Evolutionary conservation across 1,140 invertebrate genomes (phyloP), one percentile per base, ranked within the genome.

Genomic region (Drosophila sturtevanti): DNA sequence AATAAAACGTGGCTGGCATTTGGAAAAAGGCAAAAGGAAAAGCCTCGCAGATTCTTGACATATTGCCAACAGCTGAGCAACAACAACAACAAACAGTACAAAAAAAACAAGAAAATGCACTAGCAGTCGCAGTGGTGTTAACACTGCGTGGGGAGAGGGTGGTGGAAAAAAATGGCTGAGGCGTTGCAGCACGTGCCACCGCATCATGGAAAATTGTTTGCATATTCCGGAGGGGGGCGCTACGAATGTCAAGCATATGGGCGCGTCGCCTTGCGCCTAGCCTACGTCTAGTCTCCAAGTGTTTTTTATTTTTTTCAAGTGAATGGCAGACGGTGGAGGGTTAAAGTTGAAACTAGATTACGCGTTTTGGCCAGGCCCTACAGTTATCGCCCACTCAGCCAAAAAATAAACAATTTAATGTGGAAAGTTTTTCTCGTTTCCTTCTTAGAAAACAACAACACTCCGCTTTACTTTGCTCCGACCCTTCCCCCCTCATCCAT

Each of bases 351-450:
- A 27, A 21, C 52, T 68, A 75, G 64, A 67, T 76, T 63, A 59
- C 34, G 27, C 24, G 44, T 38, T 48, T 24, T 31, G 51, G 52
- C 38, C 72, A 31, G 51, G 52, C 38, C 72, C 48, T 55, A 48
- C 74, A 70, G 81, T 86, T 86, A 86, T 87, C 82, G 82, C 71
- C 72, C 78, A 84, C 76, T 89, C 63, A 51, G 37, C 41, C 59
- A 68, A 68, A 67, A 67, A 87, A 80, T 89, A 89, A 89, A 89
- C 84, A 89, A 81, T 89, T 89, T 89, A 84, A 89, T 89, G 84
- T 89, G 73, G 48, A 89, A 89, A 89, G 64, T 89, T 89, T 89
- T 58, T 34, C 18, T 68, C 48, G 37, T 71, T 51, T 35, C 62
- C 72, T 48, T 48, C 2, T 12, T 54, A 37, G 59, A 35, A 62